phyloP scores from a whole-genome alignment of 2,797 vertebrate species.

The Aotus griseimembra region DNA sequence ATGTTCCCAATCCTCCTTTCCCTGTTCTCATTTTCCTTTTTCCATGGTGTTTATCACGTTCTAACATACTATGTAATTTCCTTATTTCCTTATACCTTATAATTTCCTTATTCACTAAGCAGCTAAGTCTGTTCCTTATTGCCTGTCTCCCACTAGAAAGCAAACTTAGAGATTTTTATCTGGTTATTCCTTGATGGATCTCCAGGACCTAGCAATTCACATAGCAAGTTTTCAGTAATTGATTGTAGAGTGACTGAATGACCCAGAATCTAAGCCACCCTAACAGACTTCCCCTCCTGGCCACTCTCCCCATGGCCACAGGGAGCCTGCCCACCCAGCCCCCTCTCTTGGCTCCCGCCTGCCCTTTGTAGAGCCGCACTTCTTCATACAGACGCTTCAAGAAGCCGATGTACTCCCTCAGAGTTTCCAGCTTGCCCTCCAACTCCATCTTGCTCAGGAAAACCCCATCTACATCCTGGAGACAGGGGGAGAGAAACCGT shows the following conservation, averaged over 20 bases:
- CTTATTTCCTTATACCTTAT: background rate
- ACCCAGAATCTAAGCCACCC: background rate
- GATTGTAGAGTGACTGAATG: background rate
- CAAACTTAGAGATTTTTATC: background rate
- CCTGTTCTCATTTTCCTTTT: background rate
- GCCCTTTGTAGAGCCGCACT: slow-evolving; percentile 80
- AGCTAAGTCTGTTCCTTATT: background rate
- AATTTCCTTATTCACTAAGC: background rate
- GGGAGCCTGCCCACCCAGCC: background rate
- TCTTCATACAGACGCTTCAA: slow-evolving; percentile 89
- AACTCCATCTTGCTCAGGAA: slow-evolving; percentile 93
- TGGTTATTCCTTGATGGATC: background rate
- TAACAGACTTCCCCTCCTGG: background rate
- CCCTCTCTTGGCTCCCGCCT: background rate
- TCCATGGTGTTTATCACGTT: background rate
- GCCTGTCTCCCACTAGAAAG: background rate
- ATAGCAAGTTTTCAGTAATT: background rate
- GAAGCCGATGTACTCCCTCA: slow-evolving; percentile 92
- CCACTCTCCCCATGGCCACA: background rate
- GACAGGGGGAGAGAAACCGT: background rate
- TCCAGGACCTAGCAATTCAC: background rate
- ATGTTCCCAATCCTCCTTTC: background rate
- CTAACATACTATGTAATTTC: background rate
- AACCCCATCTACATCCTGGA: slow-evolving; percentile 90
- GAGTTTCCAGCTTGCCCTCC: slow-evolving; percentile 87